These are phyloP conservation scores for Apodemus speciosus DNA, from an alignment of 2,113 vertebrate species.

Conservation along the genomic window DNA sequence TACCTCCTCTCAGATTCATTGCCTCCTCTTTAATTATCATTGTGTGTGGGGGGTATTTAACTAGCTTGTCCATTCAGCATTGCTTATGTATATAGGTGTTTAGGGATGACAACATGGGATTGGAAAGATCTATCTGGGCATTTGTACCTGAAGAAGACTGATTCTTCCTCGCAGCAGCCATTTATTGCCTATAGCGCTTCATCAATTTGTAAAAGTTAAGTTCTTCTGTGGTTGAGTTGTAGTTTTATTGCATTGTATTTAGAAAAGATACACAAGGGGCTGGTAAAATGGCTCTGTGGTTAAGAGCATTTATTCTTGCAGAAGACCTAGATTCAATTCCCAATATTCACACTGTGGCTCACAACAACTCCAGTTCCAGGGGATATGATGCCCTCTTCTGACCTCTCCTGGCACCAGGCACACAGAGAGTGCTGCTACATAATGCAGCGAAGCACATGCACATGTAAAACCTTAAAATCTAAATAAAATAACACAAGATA, in stretches of 20 bases:
- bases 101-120: background rate
- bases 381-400: background rate
- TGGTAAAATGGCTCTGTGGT: background rate
- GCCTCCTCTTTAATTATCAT: background rate
- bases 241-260: background rate
- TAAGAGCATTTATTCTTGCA: background rate
- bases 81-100: background rate
- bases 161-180: background rate
- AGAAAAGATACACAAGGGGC: background rate
- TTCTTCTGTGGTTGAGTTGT: too few species aligned
- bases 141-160: background rate
- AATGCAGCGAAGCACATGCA: background rate
- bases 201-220: background rate
- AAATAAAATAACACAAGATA: background rate
- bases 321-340: background rate
- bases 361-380: background rate
- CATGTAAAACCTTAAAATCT: background rate
- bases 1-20: background rate
- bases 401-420: background rate
- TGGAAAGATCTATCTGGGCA: background rate
- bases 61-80: background rate
- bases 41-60: background rate
- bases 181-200: background rate
- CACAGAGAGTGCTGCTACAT: background rate
- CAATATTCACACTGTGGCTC: background rate